Evolutionary conservation across 2,888 invertebrate species (phyloP).

Genomic region (Argyresthia albistria): DNA sequence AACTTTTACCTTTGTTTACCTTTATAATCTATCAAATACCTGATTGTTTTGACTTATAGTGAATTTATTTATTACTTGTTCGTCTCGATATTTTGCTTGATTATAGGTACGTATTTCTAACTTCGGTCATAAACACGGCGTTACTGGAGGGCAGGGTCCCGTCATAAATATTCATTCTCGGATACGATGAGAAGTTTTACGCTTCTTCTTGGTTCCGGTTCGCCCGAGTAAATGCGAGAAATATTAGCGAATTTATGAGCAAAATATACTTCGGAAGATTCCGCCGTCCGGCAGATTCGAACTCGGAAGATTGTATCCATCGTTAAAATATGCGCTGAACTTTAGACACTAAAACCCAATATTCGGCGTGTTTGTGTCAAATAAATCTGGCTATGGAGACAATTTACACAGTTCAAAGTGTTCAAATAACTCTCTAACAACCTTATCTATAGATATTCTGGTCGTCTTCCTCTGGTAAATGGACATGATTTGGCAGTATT

Average conservation of each 20-base stretch:
- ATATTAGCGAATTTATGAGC: constrained; percentile 66
- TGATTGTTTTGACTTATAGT: too few species aligned
- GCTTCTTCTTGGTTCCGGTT: constrained; percentile 38
- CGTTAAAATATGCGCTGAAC: constrained; percentile 3
- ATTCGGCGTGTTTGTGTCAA: not conserved
- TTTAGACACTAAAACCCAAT: not conserved
- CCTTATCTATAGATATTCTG: not conserved
- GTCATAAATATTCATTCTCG: constrained; percentile 70
- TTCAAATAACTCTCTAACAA: not conserved
- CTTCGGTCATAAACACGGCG: constrained; percentile 65
- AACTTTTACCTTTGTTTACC: too few species aligned
- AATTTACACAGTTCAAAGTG: too few species aligned
- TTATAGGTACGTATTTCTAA: constrained; percentile 28
- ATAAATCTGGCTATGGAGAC: not conserved
- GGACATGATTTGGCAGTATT: not conserved
- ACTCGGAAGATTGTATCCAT: constrained; percentile 4
- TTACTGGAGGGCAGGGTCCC: constrained; percentile 40
- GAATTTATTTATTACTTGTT: not conserved
- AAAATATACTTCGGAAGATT: constrained; percentile 41
- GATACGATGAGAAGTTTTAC: constrained; percentile 58
- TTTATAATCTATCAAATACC: too few species aligned
- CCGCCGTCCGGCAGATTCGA: constrained; percentile 12
- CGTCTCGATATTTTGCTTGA: not conserved
- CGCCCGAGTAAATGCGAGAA: constrained; percentile 42
- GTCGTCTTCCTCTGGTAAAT: too few species aligned